Conservation (phyloP, 2,888 invertebrate species). For the Stratiomys singularior region DNA sequence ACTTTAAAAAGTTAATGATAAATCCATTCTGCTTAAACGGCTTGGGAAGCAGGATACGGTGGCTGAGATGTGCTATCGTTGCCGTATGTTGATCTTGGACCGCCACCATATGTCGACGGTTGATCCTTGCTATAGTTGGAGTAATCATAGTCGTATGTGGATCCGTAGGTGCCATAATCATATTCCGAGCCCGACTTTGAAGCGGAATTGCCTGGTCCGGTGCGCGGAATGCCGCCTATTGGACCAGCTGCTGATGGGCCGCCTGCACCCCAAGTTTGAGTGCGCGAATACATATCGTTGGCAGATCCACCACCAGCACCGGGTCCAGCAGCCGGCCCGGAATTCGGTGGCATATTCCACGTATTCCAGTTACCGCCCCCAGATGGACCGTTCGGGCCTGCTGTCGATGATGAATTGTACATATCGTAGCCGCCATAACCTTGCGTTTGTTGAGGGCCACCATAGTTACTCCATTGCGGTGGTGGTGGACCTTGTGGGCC, state of each 20-base stretch:
- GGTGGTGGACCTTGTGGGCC: conserved; percentile 81
- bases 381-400: conserved; percentile 78
- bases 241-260: conserved; percentile 65
- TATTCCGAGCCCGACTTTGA: conserved; percentile 66
- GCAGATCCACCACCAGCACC: conserved; percentile 62
- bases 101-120: conserved; percentile 63
- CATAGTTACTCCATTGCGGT: conserved; percentile 88
- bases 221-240: conserved; percentile 64
- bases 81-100: conserved; percentile 64
- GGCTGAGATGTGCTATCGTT: conserved; percentile 65
- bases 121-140: conserved; percentile 65
- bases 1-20: conserved; percentile 47
- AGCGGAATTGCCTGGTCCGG: conserved; percentile 65
- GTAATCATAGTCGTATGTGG: conserved; percentile 65
- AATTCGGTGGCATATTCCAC: conserved; percentile 88
- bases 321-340: conserved; percentile 71
- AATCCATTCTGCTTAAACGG: conserved; percentile 59
- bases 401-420: conserved; percentile 65
- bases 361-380: conserved; percentile 85
- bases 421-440: conserved; percentile 87
- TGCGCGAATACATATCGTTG: conserved; percentile 65
- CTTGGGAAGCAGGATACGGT: conserved; percentile 65
- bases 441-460: conserved; percentile 85
- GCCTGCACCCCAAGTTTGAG: conserved; percentile 65
- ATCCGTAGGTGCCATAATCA: conserved; percentile 65